Conservation (phyloP, 2,888 invertebrate species). For the Ichneumoninae sp. region DNA sequence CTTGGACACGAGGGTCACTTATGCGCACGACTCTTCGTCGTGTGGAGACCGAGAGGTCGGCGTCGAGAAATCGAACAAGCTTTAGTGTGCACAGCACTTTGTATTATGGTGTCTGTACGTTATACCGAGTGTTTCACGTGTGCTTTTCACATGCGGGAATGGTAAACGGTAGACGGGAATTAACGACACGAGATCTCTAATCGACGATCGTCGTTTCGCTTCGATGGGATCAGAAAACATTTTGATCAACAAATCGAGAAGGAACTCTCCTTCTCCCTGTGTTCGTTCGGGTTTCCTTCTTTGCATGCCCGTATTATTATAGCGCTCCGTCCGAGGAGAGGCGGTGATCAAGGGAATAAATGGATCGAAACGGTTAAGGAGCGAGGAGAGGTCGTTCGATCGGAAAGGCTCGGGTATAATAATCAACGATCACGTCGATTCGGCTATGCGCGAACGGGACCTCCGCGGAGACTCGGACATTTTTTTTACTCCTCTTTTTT, state of each 20-base stretch:
- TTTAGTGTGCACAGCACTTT: slow-evolving; percentile 27
- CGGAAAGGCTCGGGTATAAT: slow-evolving; percentile 57
- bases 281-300: slow-evolving; percentile 17
- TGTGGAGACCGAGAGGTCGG: slow-evolving; percentile 20
- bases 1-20: slow-evolving; percentile 51
- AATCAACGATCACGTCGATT: slow-evolving; percentile 64
- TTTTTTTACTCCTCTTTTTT: not conserved
- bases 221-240: slow-evolving; percentile 51
- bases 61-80: slow-evolving; percentile 60
- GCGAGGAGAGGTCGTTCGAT: slow-evolving; percentile 56
- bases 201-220: slow-evolving; percentile 54
- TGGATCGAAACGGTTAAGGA: slow-evolving; percentile 62
- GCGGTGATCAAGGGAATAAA: slow-evolving; percentile 57
- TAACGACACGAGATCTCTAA: slow-evolving; percentile 58
- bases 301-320: slow-evolving; percentile 53
- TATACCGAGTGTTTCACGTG: slow-evolving; percentile 13
- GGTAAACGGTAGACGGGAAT: slow-evolving; percentile 59
- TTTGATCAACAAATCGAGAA: slow-evolving; percentile 56
- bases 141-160: slow-evolving; percentile 27
- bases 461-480: slow-evolving; percentile 44
- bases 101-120: slow-evolving; percentile 34
- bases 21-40: slow-evolving; percentile 7
- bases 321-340: slow-evolving; percentile 22
- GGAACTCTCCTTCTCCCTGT: slow-evolving; percentile 5
- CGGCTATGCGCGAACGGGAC: slow-evolving; percentile 38